Conservation (phyloP, 2,888 invertebrate genomes). For the Lobophora halterata region DNA sequence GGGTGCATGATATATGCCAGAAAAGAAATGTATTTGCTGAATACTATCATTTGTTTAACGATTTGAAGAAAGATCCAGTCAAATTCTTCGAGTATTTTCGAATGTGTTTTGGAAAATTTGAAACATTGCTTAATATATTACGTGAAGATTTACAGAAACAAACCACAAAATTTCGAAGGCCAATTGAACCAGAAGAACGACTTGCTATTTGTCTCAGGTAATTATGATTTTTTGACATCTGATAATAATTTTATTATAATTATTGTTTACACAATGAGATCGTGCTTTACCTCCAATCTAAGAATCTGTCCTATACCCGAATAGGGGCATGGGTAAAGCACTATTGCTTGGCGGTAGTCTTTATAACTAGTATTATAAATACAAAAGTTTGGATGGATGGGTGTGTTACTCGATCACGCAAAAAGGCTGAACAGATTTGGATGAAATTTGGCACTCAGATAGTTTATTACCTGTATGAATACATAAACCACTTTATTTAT, state of each 20-base stretch:
- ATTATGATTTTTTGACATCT: conserved; percentile 13
- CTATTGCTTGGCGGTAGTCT: conserved; percentile 21
- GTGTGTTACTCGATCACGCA: too few species aligned
- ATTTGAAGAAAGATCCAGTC: too few species aligned
- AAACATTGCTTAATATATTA: conserved; percentile 6
- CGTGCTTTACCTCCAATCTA: conserved; percentile 15
- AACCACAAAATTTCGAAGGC: conserved; percentile 12
- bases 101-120: conserved; percentile 13
- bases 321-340: too few species aligned
- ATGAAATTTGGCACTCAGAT: too few species aligned
- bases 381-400: too few species aligned
- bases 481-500: too few species aligned
- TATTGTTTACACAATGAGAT: conserved; percentile 11
- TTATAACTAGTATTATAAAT: too few species aligned
- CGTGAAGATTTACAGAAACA: conserved; percentile 11
- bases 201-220: conserved; percentile 19
- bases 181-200: conserved; percentile 19
- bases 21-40: conserved; percentile 21
- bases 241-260: conserved; percentile 2
- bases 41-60: too few species aligned
- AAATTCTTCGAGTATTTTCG: conserved; percentile 16
- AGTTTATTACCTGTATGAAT: too few species aligned
- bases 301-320: too few species aligned
- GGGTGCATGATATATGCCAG: conserved; percentile 19
- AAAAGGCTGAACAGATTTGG: too few species aligned